These are phyloP conservation scores for Glandiceps talaboti DNA, from an alignment of 53 echinoderm and acorn worm species.

Conservation along the genomic window DNA sequence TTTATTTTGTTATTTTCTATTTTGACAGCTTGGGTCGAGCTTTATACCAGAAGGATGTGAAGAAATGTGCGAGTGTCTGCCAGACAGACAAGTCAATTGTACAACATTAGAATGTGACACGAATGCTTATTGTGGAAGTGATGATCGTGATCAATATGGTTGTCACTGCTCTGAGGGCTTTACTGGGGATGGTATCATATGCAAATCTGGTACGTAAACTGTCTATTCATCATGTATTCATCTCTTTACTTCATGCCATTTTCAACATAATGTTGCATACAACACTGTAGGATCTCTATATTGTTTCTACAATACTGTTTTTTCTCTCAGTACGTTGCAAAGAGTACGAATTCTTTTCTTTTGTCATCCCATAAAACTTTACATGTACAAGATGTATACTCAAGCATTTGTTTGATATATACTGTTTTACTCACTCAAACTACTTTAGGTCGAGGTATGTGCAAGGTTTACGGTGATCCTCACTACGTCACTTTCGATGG, in stretches of 20 bases:
- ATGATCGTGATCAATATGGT: conserved; percentile 37
- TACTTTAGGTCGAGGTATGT: conserved; percentile 15
- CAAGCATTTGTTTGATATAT: too few relatives aligned
- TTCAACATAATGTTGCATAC: too few relatives aligned
- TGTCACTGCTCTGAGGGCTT: conserved; percentile 59
- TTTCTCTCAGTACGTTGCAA: too few relatives aligned
- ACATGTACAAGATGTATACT: too few relatives aligned
- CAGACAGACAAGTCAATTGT: conserved; percentile 14
- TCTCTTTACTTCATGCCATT: too few relatives aligned
- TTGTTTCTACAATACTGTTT: too few relatives aligned
- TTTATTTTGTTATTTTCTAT: not conserved
- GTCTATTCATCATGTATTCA: too few relatives aligned
- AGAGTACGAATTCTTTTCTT: too few relatives aligned
- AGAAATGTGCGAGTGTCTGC: conserved; percentile 27
- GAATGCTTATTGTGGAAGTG: conserved; percentile 25
- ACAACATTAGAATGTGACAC: conserved; percentile 17
- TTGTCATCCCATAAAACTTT: too few relatives aligned
- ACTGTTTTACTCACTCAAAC: not conserved
- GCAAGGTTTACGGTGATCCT: not conserved
- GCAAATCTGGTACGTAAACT: conserved; percentile 40
- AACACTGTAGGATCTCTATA: too few relatives aligned
- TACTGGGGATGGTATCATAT: conserved; percentile 14
- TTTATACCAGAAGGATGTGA: conserved; percentile 19
- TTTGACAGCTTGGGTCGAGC: not conserved
- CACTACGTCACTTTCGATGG: not conserved